Conservation (phyloP, 30 jellyfish, hydroid and myxozoan genomes). For the Turritopsis rubra region DNA sequence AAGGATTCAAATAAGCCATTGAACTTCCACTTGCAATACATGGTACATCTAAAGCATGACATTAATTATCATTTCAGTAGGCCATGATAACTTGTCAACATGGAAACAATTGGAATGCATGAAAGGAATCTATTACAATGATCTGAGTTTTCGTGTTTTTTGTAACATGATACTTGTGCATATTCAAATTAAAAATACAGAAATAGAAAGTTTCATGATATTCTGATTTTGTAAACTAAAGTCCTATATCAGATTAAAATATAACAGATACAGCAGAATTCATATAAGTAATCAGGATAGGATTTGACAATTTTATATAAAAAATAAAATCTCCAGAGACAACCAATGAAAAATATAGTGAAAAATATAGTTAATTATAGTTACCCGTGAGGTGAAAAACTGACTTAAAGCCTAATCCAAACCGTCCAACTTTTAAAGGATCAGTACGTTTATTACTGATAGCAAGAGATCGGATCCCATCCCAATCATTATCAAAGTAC, state of each 20-base stretch:
- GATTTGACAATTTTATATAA: too few species aligned
- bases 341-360: background rate
- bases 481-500: slow-evolving; percentile 57
- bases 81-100: background rate
- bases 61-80: background rate
- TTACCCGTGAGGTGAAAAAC: slow-evolving; percentile 65
- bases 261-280: too few species aligned
- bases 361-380: background rate
- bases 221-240: too few species aligned
- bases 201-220: too few species aligned
- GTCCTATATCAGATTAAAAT: too few species aligned
- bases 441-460: slow-evolving; percentile 44
- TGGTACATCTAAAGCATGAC: slow-evolving; percentile 46
- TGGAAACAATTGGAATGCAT: background rate
- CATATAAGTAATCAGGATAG: too few species aligned
- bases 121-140: background rate
- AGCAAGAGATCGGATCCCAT: slow-evolving; percentile 56
- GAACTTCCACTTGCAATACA: slow-evolving; percentile 36
- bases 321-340: too few species aligned
- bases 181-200: too few species aligned
- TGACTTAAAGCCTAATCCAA: slow-evolving; percentile 85
- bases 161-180: too few species aligned
- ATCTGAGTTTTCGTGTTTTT: too few species aligned
- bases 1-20: slow-evolving; percentile 45
- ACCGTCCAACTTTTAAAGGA: slow-evolving; percentile 68